These are phyloP conservation scores for Hypothenemus hampei DNA, from an alignment of 1,140 invertebrate species.

Conservation along the genomic window DNA sequence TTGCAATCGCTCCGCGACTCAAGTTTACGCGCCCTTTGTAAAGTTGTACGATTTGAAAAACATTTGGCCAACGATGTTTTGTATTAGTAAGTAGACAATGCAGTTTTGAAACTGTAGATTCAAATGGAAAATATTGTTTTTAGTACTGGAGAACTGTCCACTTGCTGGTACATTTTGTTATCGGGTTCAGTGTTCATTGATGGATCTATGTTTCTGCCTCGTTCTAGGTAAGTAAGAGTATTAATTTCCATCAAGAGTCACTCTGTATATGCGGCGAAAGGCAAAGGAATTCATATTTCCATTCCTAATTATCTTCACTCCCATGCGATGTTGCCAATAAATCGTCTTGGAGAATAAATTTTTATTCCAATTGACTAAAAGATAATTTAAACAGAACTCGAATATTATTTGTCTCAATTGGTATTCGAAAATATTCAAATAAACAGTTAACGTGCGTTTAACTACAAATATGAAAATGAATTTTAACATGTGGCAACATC, in stretches of 20 bases:
- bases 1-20: constrained; percentile 66
- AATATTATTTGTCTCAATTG: too few species aligned
- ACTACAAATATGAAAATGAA: too few species aligned
- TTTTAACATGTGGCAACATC: constrained; percentile 6
- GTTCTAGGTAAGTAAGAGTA: constrained; percentile 74
- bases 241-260: too few species aligned
- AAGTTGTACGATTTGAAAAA: constrained; percentile 66
- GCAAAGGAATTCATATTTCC: too few species aligned
- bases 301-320: neutral
- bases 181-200: constrained; percentile 87
- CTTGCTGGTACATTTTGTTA: constrained; percentile 80
- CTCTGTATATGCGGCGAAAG: too few species aligned
- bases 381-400: too few species aligned
- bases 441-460: too few species aligned
- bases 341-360: too few species aligned
- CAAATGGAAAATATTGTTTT: constrained; percentile 38
- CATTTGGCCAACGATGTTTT: constrained; percentile 75
- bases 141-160: constrained; percentile 74
- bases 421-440: too few species aligned
- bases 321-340: neutral
- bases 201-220: constrained; percentile 78
- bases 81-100: constrained; percentile 62
- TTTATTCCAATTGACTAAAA: too few species aligned
- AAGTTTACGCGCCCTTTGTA: constrained; percentile 62
- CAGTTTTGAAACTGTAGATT: neutral